Base-by-base conservation (phyloP, 2,888 invertebrate species). In the Phlogophora meticulosa region DNA sequence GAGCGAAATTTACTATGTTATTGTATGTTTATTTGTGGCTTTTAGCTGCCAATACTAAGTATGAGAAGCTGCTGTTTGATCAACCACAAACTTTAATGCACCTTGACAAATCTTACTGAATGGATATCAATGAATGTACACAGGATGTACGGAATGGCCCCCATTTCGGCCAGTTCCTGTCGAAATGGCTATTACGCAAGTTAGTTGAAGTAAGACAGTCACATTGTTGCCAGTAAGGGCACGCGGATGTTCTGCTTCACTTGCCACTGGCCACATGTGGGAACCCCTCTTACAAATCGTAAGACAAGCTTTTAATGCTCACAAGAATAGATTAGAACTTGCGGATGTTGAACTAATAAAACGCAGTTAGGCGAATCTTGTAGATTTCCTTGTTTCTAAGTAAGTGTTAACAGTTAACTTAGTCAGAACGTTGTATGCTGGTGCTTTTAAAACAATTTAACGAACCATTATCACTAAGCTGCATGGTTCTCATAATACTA, bases 341-440 rank as follows among this genome's bases (percentile, higher is more conserved):
- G 85, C 93, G 91, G 91, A 93, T 91, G 92, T 88, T 80, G 80
- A 78, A 81, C 81, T 79, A 85, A 81, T 81, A 75, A 81, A 81
- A 69, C 49, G 61, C 34, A 68, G 51, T 69, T 59, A 71, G 56
- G 81, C 74, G 64, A 74, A 82, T 80, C 67, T 62, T 62, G 56
- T 46, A 22, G 56, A 68, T 45, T 71, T 55, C 55, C 59, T 59
- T 57, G n/a, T 64, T n/a, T 58, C 51, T 20, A n/a, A 28, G 48
- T 69, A 15, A 48, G 38, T 43, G 49, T 42, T 28, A 24, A 15
- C 7, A 24, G 13, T 40, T 15, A 55, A n/a, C 7, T 11, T 22
- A 38, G 2, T 52, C 38, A n/a, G 5, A 11, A 10, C 10, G 52
- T 36, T 20, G 15, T 10, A 15, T 15, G 3, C 20, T 52, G 20